A percentile compares a stretch with the other conserved stretches of the same genome.
Evolutionary conservation across 2,113 vertebrate genomes (phyloP).

Genomic region (Lepus europaeus): DNA sequence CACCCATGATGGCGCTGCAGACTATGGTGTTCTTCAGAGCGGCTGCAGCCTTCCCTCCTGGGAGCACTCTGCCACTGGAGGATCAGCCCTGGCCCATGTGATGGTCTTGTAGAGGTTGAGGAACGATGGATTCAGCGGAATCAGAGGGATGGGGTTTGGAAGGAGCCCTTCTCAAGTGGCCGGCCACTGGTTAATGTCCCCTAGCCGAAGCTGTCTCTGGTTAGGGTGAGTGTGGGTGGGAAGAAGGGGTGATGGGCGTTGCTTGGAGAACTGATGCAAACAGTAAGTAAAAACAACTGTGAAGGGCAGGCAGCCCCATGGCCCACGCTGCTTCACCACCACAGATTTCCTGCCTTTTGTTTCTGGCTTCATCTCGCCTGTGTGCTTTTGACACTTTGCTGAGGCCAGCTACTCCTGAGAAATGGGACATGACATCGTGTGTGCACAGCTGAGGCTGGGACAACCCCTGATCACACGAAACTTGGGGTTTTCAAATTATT

Average conservation of each 20-base stretch:
- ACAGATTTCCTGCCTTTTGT: background rate
- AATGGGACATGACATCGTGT: background rate
- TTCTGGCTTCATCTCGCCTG: background rate
- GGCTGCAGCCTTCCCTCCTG: background rate
- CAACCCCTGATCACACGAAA: background rate
- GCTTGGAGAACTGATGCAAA: background rate
- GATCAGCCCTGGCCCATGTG: accelerated
- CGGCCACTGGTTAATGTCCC: background rate
- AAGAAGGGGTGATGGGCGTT: accelerated
- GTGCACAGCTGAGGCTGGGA: background rate
- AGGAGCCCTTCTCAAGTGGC: background rate
- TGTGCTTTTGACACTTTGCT: background rate
- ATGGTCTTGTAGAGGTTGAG: background rate
- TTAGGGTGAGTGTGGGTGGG: background rate
- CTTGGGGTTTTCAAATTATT: slow-evolving; percentile 7
- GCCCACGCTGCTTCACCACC: background rate
- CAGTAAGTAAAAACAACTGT: slow-evolving; percentile 53
- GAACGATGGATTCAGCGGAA: background rate
- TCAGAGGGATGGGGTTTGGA: accelerated
- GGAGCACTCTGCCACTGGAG: no score
- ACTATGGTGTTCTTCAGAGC: background rate
- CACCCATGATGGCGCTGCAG: accelerated
- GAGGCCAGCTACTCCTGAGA: slow-evolving; percentile 9
- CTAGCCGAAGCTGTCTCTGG: background rate
- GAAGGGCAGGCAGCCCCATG: background rate